Base-by-base conservation (phyloP, 2,797 vertebrate species). In the Vultur gryphus region DNA sequence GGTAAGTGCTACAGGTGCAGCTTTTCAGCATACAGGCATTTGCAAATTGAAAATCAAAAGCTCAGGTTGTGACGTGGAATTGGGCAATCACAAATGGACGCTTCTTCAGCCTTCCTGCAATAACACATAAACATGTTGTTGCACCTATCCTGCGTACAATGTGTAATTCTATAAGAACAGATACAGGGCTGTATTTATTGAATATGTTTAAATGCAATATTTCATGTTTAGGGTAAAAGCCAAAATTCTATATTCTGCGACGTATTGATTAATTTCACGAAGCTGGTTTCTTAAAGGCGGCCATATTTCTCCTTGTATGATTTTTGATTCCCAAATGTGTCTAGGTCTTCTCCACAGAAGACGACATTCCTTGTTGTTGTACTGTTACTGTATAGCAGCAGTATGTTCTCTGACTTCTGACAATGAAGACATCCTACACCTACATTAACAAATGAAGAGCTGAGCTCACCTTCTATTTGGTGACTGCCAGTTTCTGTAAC, bases 1-100 rank as follows among this genome's bases (percentile, higher is more conserved):
- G 23, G 2, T 84, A 97, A 95, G 95, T 94, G 95, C 90, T 95
- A 87, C 84, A 92, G 65, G 79, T 78, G 62, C 85, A 82, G 59
- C 81, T 95, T 95, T 95, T 75, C 58, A 90, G 78, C 13, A 11
- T 25, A 39, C 4, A 46, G 71, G 48, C 23, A 73, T 73, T 72
- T 89, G 57, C 52, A 92, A 94, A 58, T 17, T 58, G 87, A 66
- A 80, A 95, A 84, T 13, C 54, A 58, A 82, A 84, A 78, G 71
- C 44, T 88, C 51, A 17, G 37, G 82, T 87, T 83, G 49, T 75
- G 67, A 75, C 10, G 14, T 0, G 0, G 48, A 90, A 78, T 39
- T 62, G 83, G 62, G 87, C 37, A 87, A 44, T 71, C n/a, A 72
- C 57, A 91, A 85, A 72, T 19, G 29, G 59, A 61, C 21, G 33